phyloP scores from a whole-genome alignment of 2,113 vertebrate species.

The Monopterus albus region DNA sequence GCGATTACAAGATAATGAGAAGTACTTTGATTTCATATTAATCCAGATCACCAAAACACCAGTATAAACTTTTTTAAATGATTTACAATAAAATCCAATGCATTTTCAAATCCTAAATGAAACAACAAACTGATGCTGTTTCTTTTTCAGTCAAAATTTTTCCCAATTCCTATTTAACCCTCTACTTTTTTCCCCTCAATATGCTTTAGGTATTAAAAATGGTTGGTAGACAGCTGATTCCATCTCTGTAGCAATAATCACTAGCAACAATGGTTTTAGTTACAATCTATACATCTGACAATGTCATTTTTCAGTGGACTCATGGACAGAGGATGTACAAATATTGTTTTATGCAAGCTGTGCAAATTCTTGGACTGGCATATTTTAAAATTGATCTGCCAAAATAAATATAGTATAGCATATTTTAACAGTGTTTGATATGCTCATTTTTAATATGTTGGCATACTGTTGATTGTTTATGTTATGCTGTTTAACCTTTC shows the following conservation, averaged over 20 bases:
- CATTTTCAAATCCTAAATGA: too few species aligned
- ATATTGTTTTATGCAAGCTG: constrained; percentile 11
- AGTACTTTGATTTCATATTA: too few species aligned
- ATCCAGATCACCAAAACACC: too few species aligned
- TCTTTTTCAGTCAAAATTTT: too few species aligned
- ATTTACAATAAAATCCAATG: too few species aligned
- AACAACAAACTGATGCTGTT: too few species aligned
- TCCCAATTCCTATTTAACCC: too few species aligned
- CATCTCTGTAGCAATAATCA: constrained; percentile 1
- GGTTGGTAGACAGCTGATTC: constrained; percentile 24
- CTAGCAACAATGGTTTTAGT: constrained; percentile 30
- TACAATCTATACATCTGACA: constrained; percentile 28
- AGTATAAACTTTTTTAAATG: too few species aligned
- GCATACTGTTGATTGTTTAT: not conserved
- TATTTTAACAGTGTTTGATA: not conserved
- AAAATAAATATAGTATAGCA: not conserved
- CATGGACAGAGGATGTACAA: constrained; percentile 28
- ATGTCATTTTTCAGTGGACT: constrained; percentile 11
- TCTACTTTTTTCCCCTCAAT: not conserved
- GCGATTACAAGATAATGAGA: not conserved
- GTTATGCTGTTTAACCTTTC: not conserved
- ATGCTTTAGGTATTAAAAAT: not conserved
- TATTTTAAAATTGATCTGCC: not conserved
- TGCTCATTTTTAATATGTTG: not conserved
- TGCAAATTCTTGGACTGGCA: not conserved